Evolutionary conservation across 2,113 vertebrate species (phyloP), one percentile per base, ranked within the genome.

Genomic region (Alligator sinensis): DNA sequence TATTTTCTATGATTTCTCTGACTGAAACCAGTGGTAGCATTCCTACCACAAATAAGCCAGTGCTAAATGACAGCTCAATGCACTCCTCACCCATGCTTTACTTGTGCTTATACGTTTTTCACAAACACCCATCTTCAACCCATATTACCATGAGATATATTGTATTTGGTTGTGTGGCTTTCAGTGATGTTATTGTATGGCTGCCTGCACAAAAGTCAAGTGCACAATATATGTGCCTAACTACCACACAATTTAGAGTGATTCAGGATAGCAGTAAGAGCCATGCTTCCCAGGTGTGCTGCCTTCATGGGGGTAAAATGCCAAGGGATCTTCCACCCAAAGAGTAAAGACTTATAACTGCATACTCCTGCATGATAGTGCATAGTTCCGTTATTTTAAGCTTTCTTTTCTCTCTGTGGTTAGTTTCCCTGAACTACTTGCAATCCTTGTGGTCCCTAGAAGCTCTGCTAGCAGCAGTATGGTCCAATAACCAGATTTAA

Each of bases 101-200:
- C 6, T 28, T 5, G 22, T 63, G 16, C 18, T 89, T 25, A 87
- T 86, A 81, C 54, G 57, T 25, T 38, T 25, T 66, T 55, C 47
- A 47, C 47, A 47, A 92, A 16, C 70, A 12, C 19, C 59, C 60
- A 54, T 24, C 28, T 38, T 59, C 11, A 4, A 4, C 38, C 79
- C n/a, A 22, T 38, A 24, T 9, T 82, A n/a, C 17, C 72, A 13
- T 15, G 7, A 3, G 34, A 47, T 3, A 55, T 0, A 24, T 11
- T 6, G 2, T 8, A 68, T 72, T 57, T 55, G 14, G 30, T 3
- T 64, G 7, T 47, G 60, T 1, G n/a, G 74, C 18, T 8, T 70
- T 68, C 11, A 27, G 63, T 13, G 14, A 34, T 58, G 24, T 3
- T 91, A 59, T 76, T 59, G 58, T 57, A 60, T 30, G 54, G 81